Evolutionary conservation across 2,888 invertebrate species (phyloP).

Genomic region (Scaeva pyrastri): DNA sequence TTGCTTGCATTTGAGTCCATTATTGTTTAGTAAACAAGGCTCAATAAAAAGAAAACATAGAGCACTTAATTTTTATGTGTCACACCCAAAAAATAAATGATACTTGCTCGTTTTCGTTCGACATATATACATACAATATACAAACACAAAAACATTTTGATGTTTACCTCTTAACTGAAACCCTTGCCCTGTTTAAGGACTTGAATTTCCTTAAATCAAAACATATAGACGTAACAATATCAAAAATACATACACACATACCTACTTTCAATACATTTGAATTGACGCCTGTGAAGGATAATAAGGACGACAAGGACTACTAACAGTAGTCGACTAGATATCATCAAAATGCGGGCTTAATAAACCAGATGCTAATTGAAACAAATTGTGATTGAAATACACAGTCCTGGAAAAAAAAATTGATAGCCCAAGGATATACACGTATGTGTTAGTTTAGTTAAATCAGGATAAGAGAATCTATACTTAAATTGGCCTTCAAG

Average conservation of each 20-base stretch:
- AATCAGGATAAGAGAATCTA: constrained; percentile 38
- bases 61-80: constrained; percentile 55
- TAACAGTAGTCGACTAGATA: background rate
- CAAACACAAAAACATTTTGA: background rate
- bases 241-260: constrained; percentile 5
- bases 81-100: constrained; percentile 10
- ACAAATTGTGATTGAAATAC: constrained; percentile 60
- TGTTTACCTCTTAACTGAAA: background rate
- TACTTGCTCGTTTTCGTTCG: no score
- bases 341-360: constrained; percentile 15
- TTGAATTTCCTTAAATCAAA: constrained; percentile 6
- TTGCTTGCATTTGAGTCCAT: constrained; percentile 58
- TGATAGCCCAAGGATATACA: background rate
- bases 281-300: background rate
- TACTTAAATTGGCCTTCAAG: constrained; percentile 57
- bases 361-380: constrained; percentile 58
- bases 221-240: background rate
- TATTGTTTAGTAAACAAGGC: constrained; percentile 58
- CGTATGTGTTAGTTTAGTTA: background rate
- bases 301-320: background rate
- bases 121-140: background rate
- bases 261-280: background rate
- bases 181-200: constrained; percentile 2
- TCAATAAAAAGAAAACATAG: constrained; percentile 29
- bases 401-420: constrained; percentile 14